These are phyloP conservation scores for Podilymbus podiceps DNA, from an alignment of 2,113 vertebrate species.

Conservation along the genomic window DNA sequence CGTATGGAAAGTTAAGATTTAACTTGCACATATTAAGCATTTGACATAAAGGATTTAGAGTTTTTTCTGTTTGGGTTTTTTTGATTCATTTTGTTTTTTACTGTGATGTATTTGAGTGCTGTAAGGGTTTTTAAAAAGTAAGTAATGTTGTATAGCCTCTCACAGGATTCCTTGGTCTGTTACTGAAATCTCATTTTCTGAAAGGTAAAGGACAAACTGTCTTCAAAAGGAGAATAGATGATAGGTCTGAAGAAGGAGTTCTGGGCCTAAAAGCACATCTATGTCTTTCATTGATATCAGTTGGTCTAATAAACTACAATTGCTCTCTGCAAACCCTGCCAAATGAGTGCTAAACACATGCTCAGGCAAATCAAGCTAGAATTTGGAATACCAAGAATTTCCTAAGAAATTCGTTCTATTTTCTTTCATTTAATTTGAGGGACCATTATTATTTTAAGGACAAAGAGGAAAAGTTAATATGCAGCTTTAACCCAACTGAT, in stretches of 20 bases:
- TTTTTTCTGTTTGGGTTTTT: background rate
- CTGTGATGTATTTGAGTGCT: background rate
- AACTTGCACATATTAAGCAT: background rate
- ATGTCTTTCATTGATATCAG: background rate
- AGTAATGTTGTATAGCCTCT: background rate
- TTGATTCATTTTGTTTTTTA: background rate
- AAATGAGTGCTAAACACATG: background rate
- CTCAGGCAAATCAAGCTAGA: background rate
- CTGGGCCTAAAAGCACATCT: background rate
- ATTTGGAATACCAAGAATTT: background rate
- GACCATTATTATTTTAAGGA: background rate
- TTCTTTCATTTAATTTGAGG: background rate
- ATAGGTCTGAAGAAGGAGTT: background rate
- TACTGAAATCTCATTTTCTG: background rate
- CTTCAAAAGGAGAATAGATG: background rate
- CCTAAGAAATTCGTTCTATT: background rate
- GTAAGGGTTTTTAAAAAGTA: background rate
- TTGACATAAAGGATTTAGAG: background rate
- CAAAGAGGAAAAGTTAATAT: background rate
- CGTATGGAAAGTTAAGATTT: background rate
- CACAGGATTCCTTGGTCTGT: background rate
- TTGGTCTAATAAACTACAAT: background rate
- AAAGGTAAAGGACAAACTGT: background rate
- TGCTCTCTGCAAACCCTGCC: background rate
- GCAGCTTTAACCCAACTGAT: background rate